Base-by-base conservation (phyloP, 2,888 invertebrate species). In the Lithophane semibrunnea region DNA sequence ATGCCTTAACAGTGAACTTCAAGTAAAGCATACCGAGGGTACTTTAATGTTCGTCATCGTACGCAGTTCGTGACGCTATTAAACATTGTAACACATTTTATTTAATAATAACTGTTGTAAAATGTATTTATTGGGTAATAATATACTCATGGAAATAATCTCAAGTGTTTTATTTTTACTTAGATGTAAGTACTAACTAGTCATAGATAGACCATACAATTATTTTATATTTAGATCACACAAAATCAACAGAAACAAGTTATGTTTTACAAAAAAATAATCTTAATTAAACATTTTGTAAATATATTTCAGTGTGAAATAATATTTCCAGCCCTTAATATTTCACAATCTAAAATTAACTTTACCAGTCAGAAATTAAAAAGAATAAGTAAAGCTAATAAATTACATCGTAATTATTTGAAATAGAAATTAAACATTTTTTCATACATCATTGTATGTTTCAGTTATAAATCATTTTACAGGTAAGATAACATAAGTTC, bases 61-160 rank as follows among this genome's bases (percentile, higher is more conserved):
- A 87, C 91, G 90, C 91, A 92, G 90, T 92, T 91, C 89, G 91
- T 88, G 87, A 89, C 87, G 89, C 86, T 88, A 91, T 88, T 91
- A 91, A 87, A 87, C 90, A 85, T 75, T 84, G 81, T 92, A 93
- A 94, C 91, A 94, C 91, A 89, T 90, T 90, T 89, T 93, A 91
- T 90, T 93, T 92, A 92, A 92, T 92, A 94, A 94, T 95, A 95
- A 94, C 93, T 96, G 95, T 95, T 96, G 95, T 95, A 94, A 94
- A 95, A 95, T 96, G 95, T 97, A 96, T 97, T 97, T 97, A 96
- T 96, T 96, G 88, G 88, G 95, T 95, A 93, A 91, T 93, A 95
- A 94, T 95, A 95, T 93, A 95, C 93, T 92, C 92, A 93, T 93
- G 92, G 92, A 94, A 93, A 92, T 92, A 91, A 77, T 79, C 21